Percentiles rank a stretch among this genome's conserved stretches.
phyloP scores from a whole-genome alignment of 2,888 invertebrate genomes.

The Stenotaenia linearis region DNA sequence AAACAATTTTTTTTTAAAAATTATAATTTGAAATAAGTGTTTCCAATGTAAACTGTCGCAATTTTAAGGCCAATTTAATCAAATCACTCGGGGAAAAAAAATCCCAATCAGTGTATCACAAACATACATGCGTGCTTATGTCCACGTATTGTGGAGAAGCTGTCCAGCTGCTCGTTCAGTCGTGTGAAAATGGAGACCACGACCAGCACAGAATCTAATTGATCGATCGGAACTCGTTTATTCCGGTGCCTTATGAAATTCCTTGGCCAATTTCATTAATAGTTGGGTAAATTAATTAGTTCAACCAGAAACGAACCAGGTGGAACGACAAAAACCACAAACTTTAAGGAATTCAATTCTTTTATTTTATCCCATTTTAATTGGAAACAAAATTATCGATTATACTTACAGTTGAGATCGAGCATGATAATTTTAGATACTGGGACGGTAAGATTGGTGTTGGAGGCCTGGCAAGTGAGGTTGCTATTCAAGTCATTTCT shows the following conservation, averaged over 20 bases:
- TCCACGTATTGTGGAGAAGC: neutral
- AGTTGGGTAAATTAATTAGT: neutral
- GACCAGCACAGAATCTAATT: neutral
- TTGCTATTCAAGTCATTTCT: constrained; percentile 34
- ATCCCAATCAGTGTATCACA: neutral
- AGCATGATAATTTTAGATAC: constrained; percentile 33
- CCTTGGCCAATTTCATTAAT: constrained; percentile 7
- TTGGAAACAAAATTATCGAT: neutral
- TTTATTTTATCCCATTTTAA: too few relatives aligned
- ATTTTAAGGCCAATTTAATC: too few relatives aligned
- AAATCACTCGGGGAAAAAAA: neutral
- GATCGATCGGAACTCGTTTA: neutral
- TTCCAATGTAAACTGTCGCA: too few relatives aligned
- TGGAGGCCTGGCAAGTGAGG: constrained; percentile 36
- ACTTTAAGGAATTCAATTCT: neutral
- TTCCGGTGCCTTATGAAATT: neutral
- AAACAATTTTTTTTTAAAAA: too few relatives aligned
- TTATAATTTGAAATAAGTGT: too few relatives aligned
- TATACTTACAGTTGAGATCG: constrained; percentile 35
- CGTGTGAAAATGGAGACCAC: neutral
- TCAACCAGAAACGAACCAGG: neutral
- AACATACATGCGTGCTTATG: neutral
- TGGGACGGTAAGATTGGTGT: constrained; percentile 36
- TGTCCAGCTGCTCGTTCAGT: neutral
- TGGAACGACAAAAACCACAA: neutral